Percentiles rank a stretch among this genome's conserved stretches.
Conservation (phyloP, 2,113 vertebrate species). For the Rhadina sibilatrix region DNA sequence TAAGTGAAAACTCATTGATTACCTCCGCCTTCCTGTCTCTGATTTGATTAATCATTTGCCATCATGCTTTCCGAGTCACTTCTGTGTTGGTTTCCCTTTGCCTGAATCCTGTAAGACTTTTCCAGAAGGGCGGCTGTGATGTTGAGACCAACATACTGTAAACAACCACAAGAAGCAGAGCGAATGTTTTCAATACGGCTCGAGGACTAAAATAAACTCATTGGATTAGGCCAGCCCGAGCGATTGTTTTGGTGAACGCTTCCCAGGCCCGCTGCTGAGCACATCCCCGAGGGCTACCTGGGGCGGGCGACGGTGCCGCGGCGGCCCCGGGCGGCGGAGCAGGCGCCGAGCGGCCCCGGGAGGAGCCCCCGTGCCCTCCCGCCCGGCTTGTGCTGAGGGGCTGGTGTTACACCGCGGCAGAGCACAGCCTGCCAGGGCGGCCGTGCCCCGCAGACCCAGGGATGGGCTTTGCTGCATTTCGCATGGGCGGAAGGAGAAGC, state of each 20-base stretch:
- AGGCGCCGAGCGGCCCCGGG: background rate
- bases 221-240: background rate
- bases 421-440: background rate
- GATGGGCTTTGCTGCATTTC: background rate
- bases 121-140: slow-evolving; percentile 41
- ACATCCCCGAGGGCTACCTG: slow-evolving; percentile 20
- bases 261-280: background rate
- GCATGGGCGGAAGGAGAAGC: background rate
- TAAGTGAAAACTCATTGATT: slow-evolving; percentile 54
- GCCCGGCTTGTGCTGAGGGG: background rate
- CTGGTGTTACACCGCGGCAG: background rate
- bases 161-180: slow-evolving; percentile 58
- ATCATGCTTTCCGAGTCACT: background rate
- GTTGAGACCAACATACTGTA: slow-evolving; percentile 25
- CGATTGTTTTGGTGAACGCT: slow-evolving; percentile 26
- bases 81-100: background rate
- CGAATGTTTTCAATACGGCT: slow-evolving; percentile 45
- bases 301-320: background rate
- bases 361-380: background rate
- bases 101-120: background rate
- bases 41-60: slow-evolving; percentile 32
- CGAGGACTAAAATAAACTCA: slow-evolving; percentile 46
- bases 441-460: background rate
- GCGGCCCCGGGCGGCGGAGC: background rate
- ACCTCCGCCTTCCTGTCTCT: slow-evolving; percentile 39